Conservation (phyloP, 2,888 invertebrate species). For the Eucriotettix oculatus region DNA sequence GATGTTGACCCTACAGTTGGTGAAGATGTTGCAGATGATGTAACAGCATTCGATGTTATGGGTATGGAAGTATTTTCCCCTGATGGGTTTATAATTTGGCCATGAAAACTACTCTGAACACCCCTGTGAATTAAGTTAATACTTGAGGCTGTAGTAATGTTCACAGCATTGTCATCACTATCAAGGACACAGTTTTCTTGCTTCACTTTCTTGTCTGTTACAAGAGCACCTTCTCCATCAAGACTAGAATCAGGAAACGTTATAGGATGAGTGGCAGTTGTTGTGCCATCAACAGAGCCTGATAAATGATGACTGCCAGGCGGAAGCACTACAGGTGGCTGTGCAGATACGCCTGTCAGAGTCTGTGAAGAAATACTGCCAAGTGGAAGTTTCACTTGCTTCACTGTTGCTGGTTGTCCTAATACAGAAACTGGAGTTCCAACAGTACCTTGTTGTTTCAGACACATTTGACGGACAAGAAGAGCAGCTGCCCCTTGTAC, state of each 20-base stretch:
- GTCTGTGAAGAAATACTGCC: conserved; percentile 26
- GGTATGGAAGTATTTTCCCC: not conserved
- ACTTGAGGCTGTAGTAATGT: not conserved
- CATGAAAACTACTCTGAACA: too few relatives aligned
- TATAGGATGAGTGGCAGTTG: conserved; percentile 1
- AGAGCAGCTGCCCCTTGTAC: conserved; percentile 11
- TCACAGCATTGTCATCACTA: not conserved
- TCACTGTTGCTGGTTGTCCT: conserved; percentile 11
- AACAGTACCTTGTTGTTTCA: conserved; percentile 3
- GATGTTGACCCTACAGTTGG: not conserved
- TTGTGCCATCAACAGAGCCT: not conserved
- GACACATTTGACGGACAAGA: conserved; percentile 10
- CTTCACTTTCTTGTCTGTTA: too few relatives aligned
- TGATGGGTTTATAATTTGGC: too few relatives aligned
- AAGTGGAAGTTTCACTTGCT: conserved; percentile 14
- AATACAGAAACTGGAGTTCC: conserved; percentile 8
- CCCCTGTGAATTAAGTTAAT: not conserved
- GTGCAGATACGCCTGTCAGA: conserved; percentile 25
- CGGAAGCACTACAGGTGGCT: conserved; percentile 26
- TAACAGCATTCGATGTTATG: not conserved
- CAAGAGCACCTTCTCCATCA: not conserved
- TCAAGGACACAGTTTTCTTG: not conserved
- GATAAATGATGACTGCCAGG: conserved; percentile 15
- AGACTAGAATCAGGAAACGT: conserved; percentile 4
- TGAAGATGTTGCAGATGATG: not conserved